phyloP scores from a whole-genome alignment of 2,113 vertebrate species.

The Epinephelus cyanopodus region DNA sequence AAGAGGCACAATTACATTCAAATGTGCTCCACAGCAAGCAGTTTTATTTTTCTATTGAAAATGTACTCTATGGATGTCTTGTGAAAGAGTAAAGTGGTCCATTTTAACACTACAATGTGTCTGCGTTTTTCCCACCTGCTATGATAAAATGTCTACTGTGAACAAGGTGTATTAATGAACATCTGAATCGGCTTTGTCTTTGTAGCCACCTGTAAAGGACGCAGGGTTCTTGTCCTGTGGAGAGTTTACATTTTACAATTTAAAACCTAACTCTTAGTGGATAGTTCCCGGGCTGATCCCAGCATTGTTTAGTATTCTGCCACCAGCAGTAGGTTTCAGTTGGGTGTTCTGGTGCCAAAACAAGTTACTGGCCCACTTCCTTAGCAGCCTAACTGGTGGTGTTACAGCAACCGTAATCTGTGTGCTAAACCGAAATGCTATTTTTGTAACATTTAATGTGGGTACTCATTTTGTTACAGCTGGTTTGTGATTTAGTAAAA shows the following conservation, averaged over 20 bases:
- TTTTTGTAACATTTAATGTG: background rate
- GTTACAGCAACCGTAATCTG: background rate
- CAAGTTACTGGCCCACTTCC: background rate
- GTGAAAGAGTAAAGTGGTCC: slow-evolving; percentile 82
- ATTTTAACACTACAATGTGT: slow-evolving; percentile 75
- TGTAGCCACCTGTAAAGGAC: background rate
- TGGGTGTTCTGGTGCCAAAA: background rate
- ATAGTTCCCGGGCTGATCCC: background rate
- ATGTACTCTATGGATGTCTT: slow-evolving; percentile 78
- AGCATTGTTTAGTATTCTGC: background rate
- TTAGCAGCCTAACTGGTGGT: too few relatives aligned
- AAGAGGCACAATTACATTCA: slow-evolving; percentile 63
- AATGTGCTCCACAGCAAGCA: slow-evolving; percentile 71
- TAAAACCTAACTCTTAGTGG: background rate
- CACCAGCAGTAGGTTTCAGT: background rate
- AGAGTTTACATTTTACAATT: background rate
- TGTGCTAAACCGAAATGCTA: background rate
- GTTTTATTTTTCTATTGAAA: slow-evolving; percentile 85
- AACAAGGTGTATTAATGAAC: background rate
- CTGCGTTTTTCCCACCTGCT: background rate
- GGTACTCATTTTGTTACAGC: background rate
- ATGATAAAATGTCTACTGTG: background rate
- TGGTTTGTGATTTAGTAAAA: background rate
- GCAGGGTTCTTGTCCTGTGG: too few relatives aligned
- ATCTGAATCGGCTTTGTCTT: too few relatives aligned